These are phyloP conservation scores for Bombus consobrinus DNA, from an alignment of 1,140 invertebrate species.

Conservation along the genomic window DNA sequence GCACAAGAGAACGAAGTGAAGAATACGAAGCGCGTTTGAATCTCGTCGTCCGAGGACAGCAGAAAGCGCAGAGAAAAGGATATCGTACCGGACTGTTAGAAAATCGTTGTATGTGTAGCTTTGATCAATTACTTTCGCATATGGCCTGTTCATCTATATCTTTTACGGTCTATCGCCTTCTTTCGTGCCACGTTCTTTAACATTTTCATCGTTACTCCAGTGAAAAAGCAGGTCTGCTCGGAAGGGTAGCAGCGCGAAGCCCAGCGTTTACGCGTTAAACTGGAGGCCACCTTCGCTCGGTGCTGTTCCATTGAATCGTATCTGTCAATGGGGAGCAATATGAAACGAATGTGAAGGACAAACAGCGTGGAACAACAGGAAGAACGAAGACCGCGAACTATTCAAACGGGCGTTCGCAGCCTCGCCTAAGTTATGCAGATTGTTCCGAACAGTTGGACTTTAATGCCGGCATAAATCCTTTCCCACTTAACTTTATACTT, in stretches of 20 bases:
- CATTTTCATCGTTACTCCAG: not conserved
- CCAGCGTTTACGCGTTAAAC: constrained; percentile 60
- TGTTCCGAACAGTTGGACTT: constrained; percentile 81
- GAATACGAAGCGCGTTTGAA: not conserved
- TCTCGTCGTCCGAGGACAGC: not conserved
- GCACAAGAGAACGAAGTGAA: not conserved
- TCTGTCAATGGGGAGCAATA: constrained; percentile 77
- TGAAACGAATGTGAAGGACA: constrained; percentile 56
- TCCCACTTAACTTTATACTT: constrained; percentile 81
- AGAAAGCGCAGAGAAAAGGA: not conserved
- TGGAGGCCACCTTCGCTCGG: constrained; percentile 47
- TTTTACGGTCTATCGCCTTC: no score
- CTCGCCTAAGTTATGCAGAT: constrained; percentile 80
- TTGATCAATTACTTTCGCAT: not conserved
- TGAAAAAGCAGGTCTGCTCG: not conserved
- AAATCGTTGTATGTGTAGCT: no score
- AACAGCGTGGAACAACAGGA: not conserved
- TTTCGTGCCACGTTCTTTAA: not conserved
- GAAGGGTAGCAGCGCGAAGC: constrained; percentile 36
- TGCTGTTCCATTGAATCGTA: constrained; percentile 74
- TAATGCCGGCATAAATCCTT: constrained; percentile 80
- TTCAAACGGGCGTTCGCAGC: constrained; percentile 67
- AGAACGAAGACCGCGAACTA: constrained; percentile 45
- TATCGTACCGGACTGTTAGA: not conserved
- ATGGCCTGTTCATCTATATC: not conserved